Evolutionary conservation across 2,797 vertebrate species (phyloP).

Genomic region (Alfaro cultratus): DNA sequence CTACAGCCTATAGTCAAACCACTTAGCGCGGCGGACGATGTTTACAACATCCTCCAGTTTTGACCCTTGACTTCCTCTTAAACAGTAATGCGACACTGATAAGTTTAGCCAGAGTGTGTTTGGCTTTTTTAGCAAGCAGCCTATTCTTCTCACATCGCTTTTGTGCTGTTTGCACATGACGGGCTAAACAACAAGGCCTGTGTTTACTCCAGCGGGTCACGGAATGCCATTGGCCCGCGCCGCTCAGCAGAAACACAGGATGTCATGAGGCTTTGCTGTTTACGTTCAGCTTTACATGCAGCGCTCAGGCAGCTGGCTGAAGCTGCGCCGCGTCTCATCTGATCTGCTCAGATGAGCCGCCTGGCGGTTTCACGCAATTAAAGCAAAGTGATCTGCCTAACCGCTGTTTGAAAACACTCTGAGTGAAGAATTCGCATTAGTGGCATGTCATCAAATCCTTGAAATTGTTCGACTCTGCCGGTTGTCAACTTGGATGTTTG

Average conservation of each 20-base stretch:
- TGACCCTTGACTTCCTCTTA: conserved; percentile 25
- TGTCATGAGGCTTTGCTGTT: conserved; percentile 53
- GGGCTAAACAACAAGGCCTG: conserved; percentile 54
- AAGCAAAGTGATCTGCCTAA: conserved; percentile 32
- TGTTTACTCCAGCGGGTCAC: conserved; percentile 58
- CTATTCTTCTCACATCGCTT: conserved; percentile 32
- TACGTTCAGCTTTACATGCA: conserved; percentile 33
- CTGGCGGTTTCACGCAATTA: conserved; percentile 39
- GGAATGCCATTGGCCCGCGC: conserved; percentile 42
- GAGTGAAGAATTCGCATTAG: conserved; percentile 42
- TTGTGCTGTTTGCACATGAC: conserved; percentile 31
- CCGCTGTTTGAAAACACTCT: conserved; percentile 46
- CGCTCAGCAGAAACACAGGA: conserved; percentile 47
- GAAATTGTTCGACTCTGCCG: conserved; percentile 22
- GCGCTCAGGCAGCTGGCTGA: conserved; percentile 46
- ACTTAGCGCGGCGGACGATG: conserved; percentile 33
- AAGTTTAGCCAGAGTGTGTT: conserved; percentile 29
- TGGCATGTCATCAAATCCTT: conserved; percentile 18
- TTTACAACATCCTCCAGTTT: conserved; percentile 26
- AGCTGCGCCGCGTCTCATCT: conserved; percentile 35
- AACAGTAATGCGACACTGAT: conserved; percentile 7
- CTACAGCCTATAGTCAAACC: conserved; percentile 37
- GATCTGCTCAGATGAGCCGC: conserved; percentile 11
- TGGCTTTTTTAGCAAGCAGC: conserved; percentile 30
- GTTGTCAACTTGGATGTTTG: conserved; percentile 4